Evolutionary conservation across 2,888 invertebrate genomes (phyloP), one percentile per base, ranked within the genome.

Genomic region (Andricus curvator): DNA sequence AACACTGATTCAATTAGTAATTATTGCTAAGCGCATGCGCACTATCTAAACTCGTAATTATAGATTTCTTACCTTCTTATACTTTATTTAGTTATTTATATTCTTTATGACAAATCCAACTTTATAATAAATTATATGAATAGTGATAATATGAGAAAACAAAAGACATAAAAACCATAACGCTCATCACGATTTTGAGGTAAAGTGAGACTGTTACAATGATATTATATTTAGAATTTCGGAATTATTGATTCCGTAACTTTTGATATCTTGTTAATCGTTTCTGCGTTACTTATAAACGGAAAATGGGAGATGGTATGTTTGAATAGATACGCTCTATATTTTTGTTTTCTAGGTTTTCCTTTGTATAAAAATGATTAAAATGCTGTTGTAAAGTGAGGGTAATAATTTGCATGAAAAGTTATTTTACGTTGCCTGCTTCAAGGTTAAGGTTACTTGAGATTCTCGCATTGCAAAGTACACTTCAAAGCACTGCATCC

Each of bases 381-480:
- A 48, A 25, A 15, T 25, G 48, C 25, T 25, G 2, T 29, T 25
- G 22, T 48, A 25, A 9, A 70, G 29, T 6, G 17, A 48, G 25
- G 25, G 67, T 41, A 51, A 70, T 48, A 70, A 48, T 70, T 70
- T 44, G 17, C 25, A 48, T 25, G 48, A 70, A 70, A 70, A 25
- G 8, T 48, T 70, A 44, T 70, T 70, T 70, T 51, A 70, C 25
- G 48, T 70, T 70, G 17, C 22, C 25, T 44, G 17, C 48, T 70
- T 70, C 68, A 70, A 70, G 68, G 68, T 70, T 22, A 51, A 51
- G 48, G 48, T 48, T 70, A 17, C 48, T 70, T 48, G 20, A 70
- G 25, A 70, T 51, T 70, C 68, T 15, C 48, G 68, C 20, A 48
- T 48, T 70, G 68, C 48, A 70, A 70, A 70, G 48, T 17, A 70